phyloP scores from a whole-genome alignment of 2,113 vertebrate genomes.

The Barnardius zonarius region DNA sequence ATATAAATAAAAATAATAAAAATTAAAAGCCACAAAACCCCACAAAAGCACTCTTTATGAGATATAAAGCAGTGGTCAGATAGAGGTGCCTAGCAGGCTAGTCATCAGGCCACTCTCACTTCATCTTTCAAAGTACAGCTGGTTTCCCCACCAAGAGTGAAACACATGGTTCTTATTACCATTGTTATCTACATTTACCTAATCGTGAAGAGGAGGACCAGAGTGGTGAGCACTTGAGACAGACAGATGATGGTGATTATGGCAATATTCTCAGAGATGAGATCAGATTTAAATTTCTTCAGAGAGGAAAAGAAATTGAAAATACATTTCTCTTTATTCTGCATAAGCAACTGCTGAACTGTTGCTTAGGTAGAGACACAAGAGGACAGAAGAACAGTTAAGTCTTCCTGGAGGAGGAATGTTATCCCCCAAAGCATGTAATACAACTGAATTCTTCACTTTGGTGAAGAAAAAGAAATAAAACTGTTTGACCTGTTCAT shows the following conservation, averaged over 20 bases:
- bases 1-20: not conserved
- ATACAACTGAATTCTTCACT: not conserved
- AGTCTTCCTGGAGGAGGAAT: not conserved
- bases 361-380: not conserved
- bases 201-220: not conserved
- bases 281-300: not conserved
- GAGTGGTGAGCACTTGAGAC: not conserved
- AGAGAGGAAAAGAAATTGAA: not conserved
- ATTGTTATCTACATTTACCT: not conserved
- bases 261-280: not conserved
- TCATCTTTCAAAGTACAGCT: not conserved
- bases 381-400: not conserved
- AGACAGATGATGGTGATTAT: not conserved
- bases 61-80: accelerated
- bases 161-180: not conserved
- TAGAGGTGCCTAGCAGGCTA: accelerated
- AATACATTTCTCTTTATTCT: not conserved
- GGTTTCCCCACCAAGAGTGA: not conserved
- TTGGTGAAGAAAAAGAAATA: not conserved
- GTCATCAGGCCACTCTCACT: accelerated
- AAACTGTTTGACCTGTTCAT: not conserved
- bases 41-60: not conserved
- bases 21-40: accelerated
- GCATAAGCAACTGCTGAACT: not conserved
- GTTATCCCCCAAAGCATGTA: not conserved